Percentiles rank a stretch among this genome's conserved stretches.
Evolutionary conservation across 2,113 vertebrate species (phyloP).

Genomic region (Saguinus midas): DNA sequence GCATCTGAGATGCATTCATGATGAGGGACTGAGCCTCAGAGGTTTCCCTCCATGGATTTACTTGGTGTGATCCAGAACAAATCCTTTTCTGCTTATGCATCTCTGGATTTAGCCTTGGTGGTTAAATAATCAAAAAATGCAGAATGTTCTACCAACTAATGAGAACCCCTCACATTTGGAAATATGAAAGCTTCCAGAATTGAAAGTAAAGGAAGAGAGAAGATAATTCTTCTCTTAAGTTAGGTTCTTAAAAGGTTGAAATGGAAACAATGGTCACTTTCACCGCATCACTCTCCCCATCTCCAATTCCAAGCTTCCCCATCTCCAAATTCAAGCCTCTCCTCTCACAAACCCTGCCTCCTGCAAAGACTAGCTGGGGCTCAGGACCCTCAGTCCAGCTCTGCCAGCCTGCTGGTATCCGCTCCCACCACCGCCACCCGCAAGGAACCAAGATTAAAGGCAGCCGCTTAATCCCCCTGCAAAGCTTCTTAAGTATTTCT

Average conservation of each 20-base stretch:
- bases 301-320: background rate
- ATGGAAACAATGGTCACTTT: background rate
- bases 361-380: background rate
- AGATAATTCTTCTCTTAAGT: conserved; percentile 5
- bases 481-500: conserved; percentile 85
- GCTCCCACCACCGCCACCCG: conserved; percentile 28
- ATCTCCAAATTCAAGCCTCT: background rate
- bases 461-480: conserved; percentile 80
- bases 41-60: background rate
- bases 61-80: background rate
- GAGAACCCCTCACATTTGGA: conserved; percentile 57
- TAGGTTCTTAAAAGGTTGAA: conserved; percentile 53
- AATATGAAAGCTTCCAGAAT: conserved; percentile 54
- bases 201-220: conserved; percentile 32
- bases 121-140: conserved; percentile 56
- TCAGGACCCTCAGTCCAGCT: background rate
- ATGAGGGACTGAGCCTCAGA: too few species aligned
- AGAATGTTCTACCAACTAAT: conserved; percentile 41
- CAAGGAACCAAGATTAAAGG: conserved; percentile 80
- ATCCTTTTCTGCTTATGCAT: background rate
- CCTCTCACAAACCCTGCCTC: background rate
- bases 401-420: background rate
- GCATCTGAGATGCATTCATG: background rate
- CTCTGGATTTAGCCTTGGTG: conserved; percentile 4
- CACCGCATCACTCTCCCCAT: background rate